phyloP scores from a whole-genome alignment of 2,888 invertebrate species.

The Ectobius pallidus region DNA sequence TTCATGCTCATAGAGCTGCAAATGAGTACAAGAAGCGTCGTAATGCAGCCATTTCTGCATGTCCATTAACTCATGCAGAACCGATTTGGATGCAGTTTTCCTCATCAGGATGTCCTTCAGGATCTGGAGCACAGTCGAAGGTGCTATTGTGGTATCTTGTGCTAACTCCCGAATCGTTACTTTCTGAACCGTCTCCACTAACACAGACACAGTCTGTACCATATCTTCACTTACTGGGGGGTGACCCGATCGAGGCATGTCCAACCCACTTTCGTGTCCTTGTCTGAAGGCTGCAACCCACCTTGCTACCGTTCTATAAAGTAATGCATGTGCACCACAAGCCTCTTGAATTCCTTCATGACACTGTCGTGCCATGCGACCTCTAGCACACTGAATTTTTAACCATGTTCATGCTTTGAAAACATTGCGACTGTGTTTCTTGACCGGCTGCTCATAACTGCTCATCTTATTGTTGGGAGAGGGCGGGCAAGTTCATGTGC shows the following conservation, averaged over 20 bases:
- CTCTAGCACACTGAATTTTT: neutral
- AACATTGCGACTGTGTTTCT: neutral
- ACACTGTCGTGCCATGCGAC: neutral
- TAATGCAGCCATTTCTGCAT: too few relatives aligned
- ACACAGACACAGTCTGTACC: neutral
- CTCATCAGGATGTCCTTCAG: too few relatives aligned
- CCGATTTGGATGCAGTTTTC: neutral
- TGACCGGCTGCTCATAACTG: too few relatives aligned
- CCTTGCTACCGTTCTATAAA: neutral
- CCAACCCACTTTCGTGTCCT: neutral
- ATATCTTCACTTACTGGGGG: neutral
- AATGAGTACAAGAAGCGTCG: too few relatives aligned
- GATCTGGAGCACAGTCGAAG: too few relatives aligned
- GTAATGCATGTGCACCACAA: neutral
- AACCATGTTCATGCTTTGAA: slow-evolving; percentile 2
- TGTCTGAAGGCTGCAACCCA: neutral
- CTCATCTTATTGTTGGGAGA: neutral
- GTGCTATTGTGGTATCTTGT: too few relatives aligned
- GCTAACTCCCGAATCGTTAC: neutral
- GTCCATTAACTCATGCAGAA: neutral
- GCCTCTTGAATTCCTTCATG: neutral
- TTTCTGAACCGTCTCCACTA: neutral
- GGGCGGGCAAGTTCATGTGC: neutral
- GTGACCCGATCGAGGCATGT: slow-evolving; percentile 1
- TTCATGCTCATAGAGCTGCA: too few relatives aligned